Conservation (phyloP, 2,797 vertebrate species). For the Cossypha heuglini region DNA sequence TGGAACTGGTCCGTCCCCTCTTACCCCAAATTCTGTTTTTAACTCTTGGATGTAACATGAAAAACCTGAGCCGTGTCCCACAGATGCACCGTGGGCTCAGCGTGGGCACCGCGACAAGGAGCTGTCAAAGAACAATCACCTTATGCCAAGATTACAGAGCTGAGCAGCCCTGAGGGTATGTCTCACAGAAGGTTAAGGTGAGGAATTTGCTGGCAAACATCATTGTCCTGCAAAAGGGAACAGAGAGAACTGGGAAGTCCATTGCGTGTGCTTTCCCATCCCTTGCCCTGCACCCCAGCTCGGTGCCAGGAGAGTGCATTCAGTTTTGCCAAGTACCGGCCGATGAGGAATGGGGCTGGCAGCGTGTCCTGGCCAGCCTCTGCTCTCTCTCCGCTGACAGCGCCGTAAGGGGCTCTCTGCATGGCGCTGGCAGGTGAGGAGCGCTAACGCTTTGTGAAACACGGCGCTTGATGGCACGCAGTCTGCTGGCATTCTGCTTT, state of each 20-base stretch:
- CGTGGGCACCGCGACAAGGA: not conserved
- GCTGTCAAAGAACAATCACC: not conserved
- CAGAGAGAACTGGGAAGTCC: not conserved
- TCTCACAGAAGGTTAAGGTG: not conserved
- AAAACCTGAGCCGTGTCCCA: not conserved
- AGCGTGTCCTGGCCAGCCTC: not conserved
- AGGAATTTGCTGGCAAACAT: not conserved
- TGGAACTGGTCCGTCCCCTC: not conserved
- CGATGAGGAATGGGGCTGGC: not conserved
- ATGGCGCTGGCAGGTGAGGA: not conserved
- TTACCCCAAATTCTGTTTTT: not conserved
- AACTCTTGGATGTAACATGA: not conserved
- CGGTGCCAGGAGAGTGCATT: not conserved
- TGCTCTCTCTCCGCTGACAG: not conserved
- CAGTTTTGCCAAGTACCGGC: not conserved
- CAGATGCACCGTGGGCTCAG: not conserved
- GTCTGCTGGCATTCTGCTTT: not conserved
- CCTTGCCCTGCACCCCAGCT: not conserved
- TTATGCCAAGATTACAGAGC: too few relatives aligned
- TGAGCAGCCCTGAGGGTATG: too few relatives aligned
- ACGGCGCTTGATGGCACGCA: rapidly evolving
- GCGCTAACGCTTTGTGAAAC: rapidly evolving
- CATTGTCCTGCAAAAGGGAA: not conserved
- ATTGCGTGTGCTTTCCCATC: not conserved
- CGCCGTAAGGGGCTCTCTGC: rapidly evolving